Evolutionary conservation across 2,888 invertebrate species (phyloP).

Genomic region (Agrochola circellaris): DNA sequence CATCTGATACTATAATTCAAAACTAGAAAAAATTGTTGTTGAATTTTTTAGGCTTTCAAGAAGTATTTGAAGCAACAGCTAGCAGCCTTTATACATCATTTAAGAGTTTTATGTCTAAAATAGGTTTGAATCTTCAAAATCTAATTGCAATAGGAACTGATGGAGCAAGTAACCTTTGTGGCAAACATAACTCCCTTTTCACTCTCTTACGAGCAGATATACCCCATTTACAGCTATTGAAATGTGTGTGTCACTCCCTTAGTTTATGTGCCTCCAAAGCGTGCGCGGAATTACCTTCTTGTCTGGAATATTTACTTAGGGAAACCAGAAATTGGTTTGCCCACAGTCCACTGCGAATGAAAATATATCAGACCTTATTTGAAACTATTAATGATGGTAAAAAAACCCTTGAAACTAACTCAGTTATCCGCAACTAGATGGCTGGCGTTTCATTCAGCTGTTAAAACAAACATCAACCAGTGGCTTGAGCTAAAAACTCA

Average conservation of each 20-base stretch:
- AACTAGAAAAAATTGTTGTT: too few species aligned
- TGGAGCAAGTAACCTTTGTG: too few species aligned
- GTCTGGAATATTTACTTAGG: constrained; percentile 18
- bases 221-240: constrained; percentile 12
- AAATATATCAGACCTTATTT: constrained; percentile 22
- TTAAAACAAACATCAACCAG: not conserved
- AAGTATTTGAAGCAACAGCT: too few species aligned
- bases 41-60: too few species aligned
- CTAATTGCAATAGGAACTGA: too few species aligned
- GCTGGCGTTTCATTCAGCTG: not conserved
- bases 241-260: constrained; percentile 5
- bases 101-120: too few species aligned
- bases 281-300: constrained; percentile 5
- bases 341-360: constrained; percentile 45
- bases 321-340: constrained; percentile 63
- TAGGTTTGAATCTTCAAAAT: too few species aligned
- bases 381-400: constrained; percentile 3
- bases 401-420: constrained; percentile 4
- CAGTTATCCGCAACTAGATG: constrained; percentile 1
- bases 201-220: not conserved
- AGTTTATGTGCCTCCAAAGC: constrained; percentile 9
- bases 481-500: constrained; percentile 11
- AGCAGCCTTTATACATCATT: too few species aligned
- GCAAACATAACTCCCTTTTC: too few species aligned
- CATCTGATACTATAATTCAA: too few species aligned